Conservation (phyloP, 2,797 vertebrate species). For the Hippocampus kuda region DNA sequence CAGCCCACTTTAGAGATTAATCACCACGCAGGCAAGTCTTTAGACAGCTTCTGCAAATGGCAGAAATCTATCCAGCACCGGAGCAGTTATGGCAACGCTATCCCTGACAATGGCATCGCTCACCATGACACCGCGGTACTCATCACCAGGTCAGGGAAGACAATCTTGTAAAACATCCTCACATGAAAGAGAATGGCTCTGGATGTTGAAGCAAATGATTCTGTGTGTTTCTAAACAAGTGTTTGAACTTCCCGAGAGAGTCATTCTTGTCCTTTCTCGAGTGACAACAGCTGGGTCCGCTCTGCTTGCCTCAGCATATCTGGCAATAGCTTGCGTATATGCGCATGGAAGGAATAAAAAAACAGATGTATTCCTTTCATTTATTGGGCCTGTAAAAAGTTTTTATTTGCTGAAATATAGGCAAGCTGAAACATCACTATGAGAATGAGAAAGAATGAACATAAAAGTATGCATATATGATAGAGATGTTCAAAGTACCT, state of each 20-base stretch:
- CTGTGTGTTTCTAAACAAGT: conserved; percentile 15
- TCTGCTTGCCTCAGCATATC: conserved; percentile 39
- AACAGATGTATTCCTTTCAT: conserved; percentile 14
- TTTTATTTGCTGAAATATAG: conserved; percentile 6
- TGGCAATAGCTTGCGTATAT: conserved; percentile 16
- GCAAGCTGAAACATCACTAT: neutral
- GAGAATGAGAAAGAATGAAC: neutral
- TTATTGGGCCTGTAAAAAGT: neutral
- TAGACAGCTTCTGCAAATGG: conserved; percentile 99
- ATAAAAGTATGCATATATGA: neutral
- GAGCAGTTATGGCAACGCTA: conserved; percentile 86
- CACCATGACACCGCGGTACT: conserved; percentile 95
- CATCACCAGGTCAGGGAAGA: conserved; percentile 81
- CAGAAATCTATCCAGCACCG: conserved; percentile 94
- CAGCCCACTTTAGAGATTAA: conserved; percentile 94
- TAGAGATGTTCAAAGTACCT: neutral
- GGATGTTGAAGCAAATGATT: neutral
- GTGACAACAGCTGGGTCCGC: conserved; percentile 26
- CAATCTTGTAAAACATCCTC: neutral
- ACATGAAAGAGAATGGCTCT: neutral
- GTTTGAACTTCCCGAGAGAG: conserved; percentile 18
- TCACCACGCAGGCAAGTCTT: conserved; percentile 92
- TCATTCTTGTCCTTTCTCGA: conserved; percentile 39
- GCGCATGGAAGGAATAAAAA: conserved; percentile 11
- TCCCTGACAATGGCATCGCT: conserved; percentile 91